phyloP scores from a whole-genome alignment of 2,888 invertebrate genomes.

The Synanthedon tipuliformis region DNA sequence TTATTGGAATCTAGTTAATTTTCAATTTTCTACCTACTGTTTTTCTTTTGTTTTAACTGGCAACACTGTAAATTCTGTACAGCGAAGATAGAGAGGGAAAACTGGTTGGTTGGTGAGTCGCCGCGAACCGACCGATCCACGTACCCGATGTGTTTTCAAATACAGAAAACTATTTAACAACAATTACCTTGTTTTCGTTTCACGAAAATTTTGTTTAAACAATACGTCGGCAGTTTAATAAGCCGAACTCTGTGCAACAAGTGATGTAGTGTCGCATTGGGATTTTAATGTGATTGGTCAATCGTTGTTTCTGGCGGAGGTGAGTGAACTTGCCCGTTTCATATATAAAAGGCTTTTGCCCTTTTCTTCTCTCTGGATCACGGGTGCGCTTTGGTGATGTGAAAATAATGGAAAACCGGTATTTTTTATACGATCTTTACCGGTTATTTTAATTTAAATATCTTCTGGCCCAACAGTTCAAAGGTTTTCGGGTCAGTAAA shows the following conservation, averaged over 20 bases:
- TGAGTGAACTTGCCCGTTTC: slow-evolving; percentile 46
- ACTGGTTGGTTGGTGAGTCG: slow-evolving; percentile 37
- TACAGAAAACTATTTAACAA: slow-evolving; percentile 45
- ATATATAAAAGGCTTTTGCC: slow-evolving; percentile 33
- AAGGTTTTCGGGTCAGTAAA: too few species aligned
- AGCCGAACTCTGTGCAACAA: not conserved
- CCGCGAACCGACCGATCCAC: slow-evolving; percentile 29
- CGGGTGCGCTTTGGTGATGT: slow-evolving; percentile 1
- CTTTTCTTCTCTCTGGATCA: slow-evolving; percentile 1
- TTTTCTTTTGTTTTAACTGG: slow-evolving; percentile 13
- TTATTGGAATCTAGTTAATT: too few species aligned
- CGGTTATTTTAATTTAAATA: not conserved
- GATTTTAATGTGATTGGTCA: slow-evolving; percentile 31
- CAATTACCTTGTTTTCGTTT: slow-evolving; percentile 36
- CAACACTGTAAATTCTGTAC: slow-evolving; percentile 31
- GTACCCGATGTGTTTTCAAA: slow-evolving; percentile 34
- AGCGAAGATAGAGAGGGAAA: slow-evolving; percentile 48
- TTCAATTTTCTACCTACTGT: too few species aligned
- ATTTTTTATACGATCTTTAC: slow-evolving; percentile 1
- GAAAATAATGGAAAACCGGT: slow-evolving; percentile 4
- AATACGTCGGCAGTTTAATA: slow-evolving; percentile 18
- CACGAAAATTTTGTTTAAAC: slow-evolving; percentile 29
- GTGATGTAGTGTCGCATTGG: slow-evolving; percentile 19
- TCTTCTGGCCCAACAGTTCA: too few species aligned
- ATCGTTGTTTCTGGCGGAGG: slow-evolving; percentile 20